Conservation (phyloP, 2,113 vertebrate genomes). For the Nibea coibor region DNA sequence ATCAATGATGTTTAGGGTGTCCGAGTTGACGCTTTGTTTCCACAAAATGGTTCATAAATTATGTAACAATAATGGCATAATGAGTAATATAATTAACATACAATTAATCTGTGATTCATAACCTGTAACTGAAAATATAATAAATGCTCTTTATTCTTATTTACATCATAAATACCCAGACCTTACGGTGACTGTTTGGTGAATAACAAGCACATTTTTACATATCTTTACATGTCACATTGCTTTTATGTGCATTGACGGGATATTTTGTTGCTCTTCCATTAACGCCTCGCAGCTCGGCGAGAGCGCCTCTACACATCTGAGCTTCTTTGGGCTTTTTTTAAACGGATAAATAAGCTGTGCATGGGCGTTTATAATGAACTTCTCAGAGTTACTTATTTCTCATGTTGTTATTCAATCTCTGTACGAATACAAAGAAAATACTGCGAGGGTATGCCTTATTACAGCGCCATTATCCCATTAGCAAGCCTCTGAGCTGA, state of each 20-base stretch:
- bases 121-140: background rate
- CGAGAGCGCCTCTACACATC: background rate
- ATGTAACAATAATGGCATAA: background rate
- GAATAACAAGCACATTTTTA: background rate
- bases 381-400: background rate
- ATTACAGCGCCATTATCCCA: constrained; percentile 63
- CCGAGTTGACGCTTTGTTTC: constrained; percentile 1
- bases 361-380: constrained; percentile 1
- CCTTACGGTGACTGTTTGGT: background rate
- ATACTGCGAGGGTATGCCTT: background rate
- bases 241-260: background rate
- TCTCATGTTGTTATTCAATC: constrained; percentile 22
- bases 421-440: constrained; percentile 10
- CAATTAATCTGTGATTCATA: constrained; percentile 17
- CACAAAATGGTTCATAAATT: background rate
- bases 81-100: background rate
- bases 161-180: constrained; percentile 1
- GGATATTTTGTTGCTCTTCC: background rate
- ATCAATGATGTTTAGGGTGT: background rate
- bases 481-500: constrained; percentile 41
- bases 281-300: background rate
- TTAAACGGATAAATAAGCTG: constrained; percentile 15
- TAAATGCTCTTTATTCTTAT: background rate
- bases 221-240: background rate
- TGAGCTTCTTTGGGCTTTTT: background rate